phyloP scores from a whole-genome alignment of 2,797 vertebrate species.

The Pseudomugil tenellus region DNA sequence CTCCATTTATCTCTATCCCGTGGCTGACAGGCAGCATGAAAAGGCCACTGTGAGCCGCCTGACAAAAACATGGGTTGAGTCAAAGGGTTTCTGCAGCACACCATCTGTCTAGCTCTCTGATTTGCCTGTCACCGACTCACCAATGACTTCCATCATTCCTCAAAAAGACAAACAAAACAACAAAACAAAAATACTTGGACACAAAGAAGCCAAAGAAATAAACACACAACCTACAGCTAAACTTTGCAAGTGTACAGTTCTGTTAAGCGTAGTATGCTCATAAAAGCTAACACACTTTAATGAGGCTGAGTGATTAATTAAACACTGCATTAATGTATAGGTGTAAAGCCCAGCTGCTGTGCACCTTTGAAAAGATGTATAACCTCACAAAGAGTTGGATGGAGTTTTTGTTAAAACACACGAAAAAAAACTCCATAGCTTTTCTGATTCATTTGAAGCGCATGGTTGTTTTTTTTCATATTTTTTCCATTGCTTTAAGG shows the following conservation, averaged over 20 bases:
- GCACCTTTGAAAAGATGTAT: slow-evolving; percentile 25
- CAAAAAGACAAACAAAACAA: background rate
- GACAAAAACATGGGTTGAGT: slow-evolving; percentile 72
- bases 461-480: background rate
- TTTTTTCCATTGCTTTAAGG: slow-evolving; percentile 11
- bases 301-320: slow-evolving; percentile 45
- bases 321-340: background rate
- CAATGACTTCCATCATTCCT: slow-evolving; percentile 38
- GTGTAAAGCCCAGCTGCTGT: background rate
- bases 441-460: slow-evolving; percentile 7
- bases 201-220: background rate
- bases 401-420: slow-evolving; percentile 30
- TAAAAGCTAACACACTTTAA: slow-evolving; percentile 35
- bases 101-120: slow-evolving; percentile 61
- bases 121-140: slow-evolving; percentile 48
- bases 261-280: background rate
- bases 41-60: slow-evolving; percentile 59
- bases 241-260: background rate
- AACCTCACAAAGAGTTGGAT: slow-evolving; percentile 27
- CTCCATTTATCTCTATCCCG: slow-evolving; percentile 53
- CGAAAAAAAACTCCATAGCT: slow-evolving; percentile 19
- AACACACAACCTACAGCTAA: slow-evolving; percentile 4
- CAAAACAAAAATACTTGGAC: slow-evolving; percentile 16
- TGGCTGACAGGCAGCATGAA: slow-evolving; percentile 60
- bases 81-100: slow-evolving; percentile 67